A percentile compares a stretch with the other conserved stretches of the same genome.
Conservation (phyloP, 1,140 invertebrate genomes). For the fruit fly (Drosophila melanogaster) region Release_6_plus_ISO1_MT NT_033777.3:16903501-16904000, state of each 20-base stretch:
- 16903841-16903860: conserved; percentile 23
- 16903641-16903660: neutral
- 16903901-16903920: conserved; percentile 50
- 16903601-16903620: conserved; percentile 21
- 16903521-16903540: conserved; percentile 42
- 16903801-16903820: conserved; percentile 27
- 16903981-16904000: neutral
- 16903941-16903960: conserved; percentile 15
- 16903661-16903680: neutral
- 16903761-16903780: conserved; percentile 81
- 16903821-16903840: neutral
- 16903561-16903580: conserved; percentile 56
- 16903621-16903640: conserved; percentile 56
- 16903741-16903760: conserved; percentile 83
- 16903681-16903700: conserved; percentile 68
- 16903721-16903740: conserved; percentile 71
- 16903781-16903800: conserved; percentile 64
- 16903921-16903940: conserved; percentile 13
- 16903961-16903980: neutral
- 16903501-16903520: conserved; percentile 15
- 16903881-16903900: conserved; percentile 40
- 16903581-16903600: conserved; percentile 66
- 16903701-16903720: conserved; percentile 58
- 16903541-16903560: conserved; percentile 81
- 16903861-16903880: conserved; percentile 71